A percentile compares a stretch with the other conserved stretches of the same genome.
Conservation (phyloP, 2,888 invertebrate genomes). For the Torymus tubicola region DNA sequence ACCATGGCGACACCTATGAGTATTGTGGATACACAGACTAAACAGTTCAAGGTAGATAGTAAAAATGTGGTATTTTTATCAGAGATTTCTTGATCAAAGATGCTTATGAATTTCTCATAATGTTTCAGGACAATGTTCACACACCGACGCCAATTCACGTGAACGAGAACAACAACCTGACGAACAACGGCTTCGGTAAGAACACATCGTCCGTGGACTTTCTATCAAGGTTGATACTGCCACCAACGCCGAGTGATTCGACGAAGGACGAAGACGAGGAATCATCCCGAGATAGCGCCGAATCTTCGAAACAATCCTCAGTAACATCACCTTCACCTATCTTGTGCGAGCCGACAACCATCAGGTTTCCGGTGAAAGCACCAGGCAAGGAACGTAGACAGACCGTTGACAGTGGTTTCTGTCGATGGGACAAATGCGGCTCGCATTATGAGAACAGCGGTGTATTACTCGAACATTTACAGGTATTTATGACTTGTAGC, state of each 20-base stretch:
- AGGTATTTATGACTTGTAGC: conserved; percentile 78
- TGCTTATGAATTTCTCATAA: too few relatives aligned
- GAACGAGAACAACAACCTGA: conserved; percentile 73
- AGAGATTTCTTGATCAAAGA: too few relatives aligned
- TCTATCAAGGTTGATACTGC: conserved; percentile 70
- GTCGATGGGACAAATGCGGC: conserved; percentile 90
- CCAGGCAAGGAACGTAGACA: conserved; percentile 71
- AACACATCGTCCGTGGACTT: conserved; percentile 51
- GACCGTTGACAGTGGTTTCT: conserved; percentile 79
- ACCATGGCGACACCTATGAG: conserved; percentile 12
- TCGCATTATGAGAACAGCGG: conserved; percentile 87
- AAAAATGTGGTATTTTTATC: too few relatives aligned
- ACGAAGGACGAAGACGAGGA: conserved; percentile 68
- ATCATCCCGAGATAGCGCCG: conserved; percentile 69
- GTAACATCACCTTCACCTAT: conserved; percentile 82
- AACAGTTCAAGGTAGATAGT: conserved; percentile 41
- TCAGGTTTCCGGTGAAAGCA: conserved; percentile 84
- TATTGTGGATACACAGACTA: conserved; percentile 26
- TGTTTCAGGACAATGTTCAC: conserved; percentile 44
- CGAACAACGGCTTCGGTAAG: conserved; percentile 58
- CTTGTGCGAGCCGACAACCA: conserved; percentile 87
- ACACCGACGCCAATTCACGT: conserved; percentile 59
- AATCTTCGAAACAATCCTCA: conserved; percentile 66
- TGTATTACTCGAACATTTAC: conserved; percentile 91
- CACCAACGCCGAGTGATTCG: conserved; percentile 64